Base-by-base conservation (phyloP, 1,140 invertebrate genomes). In the Eriocheir sinensis region DNA sequence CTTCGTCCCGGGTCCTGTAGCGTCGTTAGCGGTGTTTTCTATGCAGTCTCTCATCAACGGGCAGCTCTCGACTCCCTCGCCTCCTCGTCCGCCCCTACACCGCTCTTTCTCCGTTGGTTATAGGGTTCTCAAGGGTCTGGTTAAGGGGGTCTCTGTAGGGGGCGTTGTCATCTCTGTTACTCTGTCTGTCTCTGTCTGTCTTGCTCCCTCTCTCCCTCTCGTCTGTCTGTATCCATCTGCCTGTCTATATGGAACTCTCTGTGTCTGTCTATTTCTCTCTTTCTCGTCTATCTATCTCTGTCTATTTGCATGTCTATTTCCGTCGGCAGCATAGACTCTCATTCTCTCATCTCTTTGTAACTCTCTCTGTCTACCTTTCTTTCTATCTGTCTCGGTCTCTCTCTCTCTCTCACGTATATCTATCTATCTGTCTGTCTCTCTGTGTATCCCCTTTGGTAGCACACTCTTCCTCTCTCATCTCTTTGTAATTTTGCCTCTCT, bases 381-480 rank as follows among this genome's bases (percentile, higher is more conserved):
- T 32, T 38, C 38, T 40, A 9, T 27, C 40, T 40, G 3, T 38
- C 32, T 88, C 85, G 4, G 2, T n/a, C 36, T 40, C 86, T n/a
- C 27, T 30, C 41, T 41, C 41, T 32, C 53, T 60, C 53, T 32
- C 27, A 4, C 34, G 15, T 40, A 0, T 72, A 48, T 91, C 90
- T 81, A 8, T 81, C 90, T 72, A n/a, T 32, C 90, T 36, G 3
- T 53, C 89, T 79, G 44, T 79, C 53, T 79, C 90, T 80, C 53
- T 72, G 32, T 38, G 30, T 38, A 48, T 36, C 53, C n/a, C 60
- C 38, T 32, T 80, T 53, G 4, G 9, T 41, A 30, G 12, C 90
- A 17, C 53, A 27, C 48, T 36, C 89, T 34, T 17, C 15, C 89
- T 34, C 48, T 27, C 60, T 3, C 15, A 41, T 72, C 53, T 34